Conservation (phyloP, 2,797 vertebrate genomes). For the Buphagus erythrorhynchus region DNA sequence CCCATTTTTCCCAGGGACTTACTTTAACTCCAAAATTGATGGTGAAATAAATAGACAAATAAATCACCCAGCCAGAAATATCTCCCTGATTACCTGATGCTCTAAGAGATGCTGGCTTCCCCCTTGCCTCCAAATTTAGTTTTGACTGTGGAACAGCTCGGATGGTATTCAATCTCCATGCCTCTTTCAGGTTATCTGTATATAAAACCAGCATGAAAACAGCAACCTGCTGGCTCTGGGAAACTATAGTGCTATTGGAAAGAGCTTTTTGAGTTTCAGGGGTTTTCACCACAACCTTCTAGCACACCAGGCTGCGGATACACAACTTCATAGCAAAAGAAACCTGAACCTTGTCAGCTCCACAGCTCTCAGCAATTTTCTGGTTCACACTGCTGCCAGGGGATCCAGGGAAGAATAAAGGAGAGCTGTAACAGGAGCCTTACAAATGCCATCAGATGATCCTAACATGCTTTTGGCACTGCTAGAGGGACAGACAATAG, state of each 20-base stretch:
- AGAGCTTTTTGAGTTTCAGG: not conserved
- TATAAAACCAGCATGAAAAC: not conserved
- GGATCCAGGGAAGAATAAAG: not conserved
- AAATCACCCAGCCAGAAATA: conserved; percentile 27
- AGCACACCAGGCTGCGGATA: not conserved
- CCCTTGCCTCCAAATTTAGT: not conserved
- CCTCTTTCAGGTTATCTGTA: not conserved
- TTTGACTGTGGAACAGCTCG: not conserved
- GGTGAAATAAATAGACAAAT: conserved; percentile 37
- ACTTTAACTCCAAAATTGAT: conserved; percentile 19
- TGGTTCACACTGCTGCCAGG: not conserved
- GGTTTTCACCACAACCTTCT: not conserved
- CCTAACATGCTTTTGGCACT: not conserved
- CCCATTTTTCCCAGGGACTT: not conserved
- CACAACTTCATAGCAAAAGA: not conserved
- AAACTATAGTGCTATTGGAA: not conserved
- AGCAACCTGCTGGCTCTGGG: not conserved
- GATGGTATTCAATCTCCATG: not conserved
- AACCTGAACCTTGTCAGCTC: not conserved
- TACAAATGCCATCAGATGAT: not conserved
- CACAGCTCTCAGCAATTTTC: not conserved
- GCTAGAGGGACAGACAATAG: not conserved
- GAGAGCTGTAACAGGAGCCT: not conserved
- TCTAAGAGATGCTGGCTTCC: not conserved
- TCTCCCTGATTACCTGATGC: not conserved